phyloP scores from a whole-genome alignment of 1,140 invertebrate genomes.

The Metaphire vulgaris region DNA sequence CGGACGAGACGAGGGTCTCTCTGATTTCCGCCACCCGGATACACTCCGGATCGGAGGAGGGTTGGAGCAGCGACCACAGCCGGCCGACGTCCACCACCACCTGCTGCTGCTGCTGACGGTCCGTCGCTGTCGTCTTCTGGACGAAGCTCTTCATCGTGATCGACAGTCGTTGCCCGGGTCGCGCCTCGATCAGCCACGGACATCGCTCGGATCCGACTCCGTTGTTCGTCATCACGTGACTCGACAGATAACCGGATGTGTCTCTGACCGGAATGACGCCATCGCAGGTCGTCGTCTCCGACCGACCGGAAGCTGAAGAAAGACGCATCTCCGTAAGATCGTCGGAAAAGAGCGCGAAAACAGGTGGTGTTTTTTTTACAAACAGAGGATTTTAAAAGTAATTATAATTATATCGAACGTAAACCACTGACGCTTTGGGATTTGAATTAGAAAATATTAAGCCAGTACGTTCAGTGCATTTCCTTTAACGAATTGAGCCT shows the following conservation, averaged over 20 bases:
- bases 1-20: not conserved
- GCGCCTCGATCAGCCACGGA: conserved; percentile 9
- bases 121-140: not conserved
- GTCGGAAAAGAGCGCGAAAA: no score
- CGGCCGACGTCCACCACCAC: not conserved
- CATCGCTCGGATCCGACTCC: conserved; percentile 16
- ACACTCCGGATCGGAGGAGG: not conserved
- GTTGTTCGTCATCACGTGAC: not conserved
- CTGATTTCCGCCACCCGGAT: not conserved
- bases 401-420: no score
- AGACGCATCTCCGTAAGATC: no score
- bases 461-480: no score
- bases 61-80: not conserved
- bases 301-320: not conserved
- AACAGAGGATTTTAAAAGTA: no score
- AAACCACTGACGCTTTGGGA: no score
- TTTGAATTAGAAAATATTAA: no score
- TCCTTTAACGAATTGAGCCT: no score
- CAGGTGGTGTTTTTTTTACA: no score
- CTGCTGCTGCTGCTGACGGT: no score
- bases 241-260: conserved; percentile 8
- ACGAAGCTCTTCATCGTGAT: not conserved
- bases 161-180: not conserved
- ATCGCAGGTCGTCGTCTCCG: not conserved
- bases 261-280: not conserved